Percentiles rank a stretch among this genome's conserved stretches.
Evolutionary conservation across 2,113 vertebrate genomes (phyloP).

Genomic region (Apus apus): DNA sequence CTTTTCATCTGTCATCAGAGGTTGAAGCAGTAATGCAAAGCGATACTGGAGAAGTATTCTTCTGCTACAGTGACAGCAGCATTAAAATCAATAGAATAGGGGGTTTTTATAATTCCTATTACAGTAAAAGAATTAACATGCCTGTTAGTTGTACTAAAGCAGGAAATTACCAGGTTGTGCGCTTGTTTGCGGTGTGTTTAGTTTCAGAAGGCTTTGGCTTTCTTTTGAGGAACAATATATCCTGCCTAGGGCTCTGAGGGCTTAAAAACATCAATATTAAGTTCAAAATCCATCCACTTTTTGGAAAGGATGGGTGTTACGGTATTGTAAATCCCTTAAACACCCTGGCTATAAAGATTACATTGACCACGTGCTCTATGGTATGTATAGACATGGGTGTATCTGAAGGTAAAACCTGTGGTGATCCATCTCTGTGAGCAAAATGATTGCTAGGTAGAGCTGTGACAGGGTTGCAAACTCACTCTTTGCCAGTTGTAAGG

Average conservation of each 20-base stretch:
- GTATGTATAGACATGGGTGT: background rate
- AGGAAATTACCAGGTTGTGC: background rate
- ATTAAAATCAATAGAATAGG: conserved; percentile 51
- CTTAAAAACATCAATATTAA: conserved; percentile 1
- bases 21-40: conserved; percentile 57
- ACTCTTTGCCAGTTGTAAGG: background rate
- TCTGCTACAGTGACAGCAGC: conserved; percentile 53
- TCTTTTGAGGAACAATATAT: conserved; percentile 12
- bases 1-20: conserved; percentile 68
- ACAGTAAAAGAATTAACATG: conserved; percentile 41
- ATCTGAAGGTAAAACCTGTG: background rate
- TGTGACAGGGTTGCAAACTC: background rate
- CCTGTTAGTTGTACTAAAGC: background rate
- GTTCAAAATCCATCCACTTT: conserved; percentile 14
- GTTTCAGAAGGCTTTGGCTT: conserved; percentile 20
- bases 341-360: background rate
- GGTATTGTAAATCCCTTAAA: background rate
- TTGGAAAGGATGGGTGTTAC: background rate
- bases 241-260: background rate
- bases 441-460: background rate
- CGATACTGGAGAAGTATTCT: conserved; percentile 53
- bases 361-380: background rate
- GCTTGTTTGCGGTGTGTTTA: background rate
- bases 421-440: background rate
- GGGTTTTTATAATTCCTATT: conserved; percentile 2